Conservation (phyloP, 2,888 invertebrate genomes). For the Rhagonycha fulva region DNA sequence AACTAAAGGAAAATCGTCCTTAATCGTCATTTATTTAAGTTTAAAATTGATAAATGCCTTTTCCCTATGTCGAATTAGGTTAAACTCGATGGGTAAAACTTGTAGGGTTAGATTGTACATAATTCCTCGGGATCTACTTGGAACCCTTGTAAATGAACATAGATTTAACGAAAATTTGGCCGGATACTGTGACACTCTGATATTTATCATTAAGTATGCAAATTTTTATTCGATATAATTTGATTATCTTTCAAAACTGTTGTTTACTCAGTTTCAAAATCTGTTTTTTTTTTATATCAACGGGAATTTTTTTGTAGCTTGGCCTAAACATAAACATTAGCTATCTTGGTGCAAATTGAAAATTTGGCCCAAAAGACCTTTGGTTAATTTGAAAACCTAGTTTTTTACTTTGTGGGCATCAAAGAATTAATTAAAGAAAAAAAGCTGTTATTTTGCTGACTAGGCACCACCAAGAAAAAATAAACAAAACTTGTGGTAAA, state of each 20-base stretch:
- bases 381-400: no score
- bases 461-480: no score
- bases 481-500: no score
- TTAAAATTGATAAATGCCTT: conserved; percentile 42
- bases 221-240: not conserved
- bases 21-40: conserved; percentile 32
- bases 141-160: conserved; percentile 39
- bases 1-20: conserved; percentile 30
- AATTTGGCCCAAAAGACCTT: no score
- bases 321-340: no score
- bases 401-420: no score
- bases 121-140: conserved; percentile 36
- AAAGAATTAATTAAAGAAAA: no score
- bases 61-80: conserved; percentile 35
- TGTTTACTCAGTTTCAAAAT: not conserved
- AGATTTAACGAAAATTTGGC: conserved; percentile 33
- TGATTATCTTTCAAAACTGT: not conserved
- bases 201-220: not conserved
- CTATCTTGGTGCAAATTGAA: no score
- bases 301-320: no score
- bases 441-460: no score
- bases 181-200: conserved; percentile 14
- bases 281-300: not conserved
- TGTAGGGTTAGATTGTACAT: conserved; percentile 30
- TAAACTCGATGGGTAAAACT: conserved; percentile 39